Conservation (phyloP, 2,113 vertebrate genomes). For the Eudorcas thomsonii region DNA sequence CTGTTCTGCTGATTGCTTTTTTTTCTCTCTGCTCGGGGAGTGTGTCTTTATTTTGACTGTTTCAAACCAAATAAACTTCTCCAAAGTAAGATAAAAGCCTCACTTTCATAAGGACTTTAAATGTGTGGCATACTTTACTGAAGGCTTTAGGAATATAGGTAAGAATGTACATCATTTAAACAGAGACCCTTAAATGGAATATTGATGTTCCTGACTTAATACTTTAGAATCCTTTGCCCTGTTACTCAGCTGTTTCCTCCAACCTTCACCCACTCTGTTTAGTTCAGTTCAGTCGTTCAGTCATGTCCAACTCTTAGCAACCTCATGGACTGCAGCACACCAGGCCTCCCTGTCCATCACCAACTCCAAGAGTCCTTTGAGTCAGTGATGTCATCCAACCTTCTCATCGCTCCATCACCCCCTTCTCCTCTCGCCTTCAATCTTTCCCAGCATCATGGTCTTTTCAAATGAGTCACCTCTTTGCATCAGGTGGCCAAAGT, state of each 20-base stretch:
- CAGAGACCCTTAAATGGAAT: background rate
- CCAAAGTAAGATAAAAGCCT: background rate
- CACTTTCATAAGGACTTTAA: background rate
- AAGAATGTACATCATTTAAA: background rate
- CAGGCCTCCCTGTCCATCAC: background rate
- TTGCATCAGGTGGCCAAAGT: background rate
- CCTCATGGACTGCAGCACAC: background rate
- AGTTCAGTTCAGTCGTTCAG: background rate
- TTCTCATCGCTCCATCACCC: background rate
- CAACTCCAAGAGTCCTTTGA: background rate
- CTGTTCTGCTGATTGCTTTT: background rate
- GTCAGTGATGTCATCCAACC: background rate
- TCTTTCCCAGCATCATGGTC: background rate
- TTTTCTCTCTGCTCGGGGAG: background rate
- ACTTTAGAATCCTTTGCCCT: background rate
- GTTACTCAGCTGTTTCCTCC: background rate
- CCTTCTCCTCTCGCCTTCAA: background rate
- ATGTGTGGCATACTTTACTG: background rate
- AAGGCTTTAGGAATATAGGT: background rate
- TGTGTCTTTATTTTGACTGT: background rate
- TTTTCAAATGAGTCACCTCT: background rate
- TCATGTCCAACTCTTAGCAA: accelerated
- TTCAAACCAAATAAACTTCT: background rate
- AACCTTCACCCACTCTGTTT: accelerated
- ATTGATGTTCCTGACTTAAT: background rate